phyloP scores from a whole-genome alignment of 2,888 invertebrate species.

The Torymus auratus region DNA sequence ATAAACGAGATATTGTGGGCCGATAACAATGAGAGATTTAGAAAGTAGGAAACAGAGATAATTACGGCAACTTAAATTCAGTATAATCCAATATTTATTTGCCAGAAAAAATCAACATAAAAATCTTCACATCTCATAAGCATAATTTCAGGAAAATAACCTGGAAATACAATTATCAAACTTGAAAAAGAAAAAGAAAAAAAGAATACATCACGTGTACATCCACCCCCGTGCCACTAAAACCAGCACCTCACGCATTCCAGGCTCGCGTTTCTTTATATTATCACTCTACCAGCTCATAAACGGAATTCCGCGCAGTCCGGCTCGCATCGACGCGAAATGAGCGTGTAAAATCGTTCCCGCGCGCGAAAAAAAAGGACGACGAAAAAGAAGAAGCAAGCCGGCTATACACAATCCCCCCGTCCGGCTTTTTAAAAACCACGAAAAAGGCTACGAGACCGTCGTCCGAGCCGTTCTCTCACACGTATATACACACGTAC shows the following conservation, averaged over 20 bases:
- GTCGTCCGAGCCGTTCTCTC: constrained; percentile 11
- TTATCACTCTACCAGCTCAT: background rate
- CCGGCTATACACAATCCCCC: background rate
- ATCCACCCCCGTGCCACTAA: too few relatives aligned
- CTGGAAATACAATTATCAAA: too few relatives aligned
- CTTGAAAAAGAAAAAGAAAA: too few relatives aligned
- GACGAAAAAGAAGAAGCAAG: constrained; percentile 9
- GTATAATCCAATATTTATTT: too few relatives aligned
- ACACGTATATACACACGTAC: background rate
- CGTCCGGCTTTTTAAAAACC: constrained; percentile 34
- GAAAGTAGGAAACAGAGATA: constrained; percentile 36
- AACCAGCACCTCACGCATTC: too few relatives aligned
- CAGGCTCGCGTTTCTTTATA: too few relatives aligned
- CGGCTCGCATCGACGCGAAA: background rate
- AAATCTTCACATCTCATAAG: too few relatives aligned
- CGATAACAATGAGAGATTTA: constrained; percentile 31
- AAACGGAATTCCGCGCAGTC: background rate
- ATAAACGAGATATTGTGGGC: constrained; percentile 34
- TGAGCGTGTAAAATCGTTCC: constrained; percentile 22
- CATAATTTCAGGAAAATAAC: too few relatives aligned
- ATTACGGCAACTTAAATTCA: background rate
- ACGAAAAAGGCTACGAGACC: constrained; percentile 11
- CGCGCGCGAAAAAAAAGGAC: background rate
- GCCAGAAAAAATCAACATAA: too few relatives aligned
- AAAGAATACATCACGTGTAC: too few relatives aligned